A percentile compares a stretch with the other conserved stretches of the same genome.
phyloP scores from a whole-genome alignment of 2,797 vertebrate genomes.

The Eutrigla gurnardus region DNA sequence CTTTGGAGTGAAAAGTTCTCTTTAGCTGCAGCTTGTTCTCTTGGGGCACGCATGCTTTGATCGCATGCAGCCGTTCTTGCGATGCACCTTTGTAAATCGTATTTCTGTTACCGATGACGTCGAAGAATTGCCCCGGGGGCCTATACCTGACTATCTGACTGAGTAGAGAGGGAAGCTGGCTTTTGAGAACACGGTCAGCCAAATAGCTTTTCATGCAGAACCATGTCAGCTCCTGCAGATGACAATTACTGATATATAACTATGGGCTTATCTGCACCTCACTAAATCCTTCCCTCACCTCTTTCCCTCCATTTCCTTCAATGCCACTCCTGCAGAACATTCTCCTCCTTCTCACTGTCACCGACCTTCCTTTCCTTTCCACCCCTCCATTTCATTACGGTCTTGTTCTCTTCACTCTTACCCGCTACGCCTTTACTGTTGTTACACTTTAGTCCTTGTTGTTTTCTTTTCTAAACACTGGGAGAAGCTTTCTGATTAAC shows the following conservation, averaged over 20 bases:
- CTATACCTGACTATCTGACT: constrained; percentile 25
- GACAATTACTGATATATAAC: constrained; percentile 86
- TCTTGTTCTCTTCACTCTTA: neutral
- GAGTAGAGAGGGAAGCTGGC: constrained; percentile 33
- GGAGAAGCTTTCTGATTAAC: constrained; percentile 4
- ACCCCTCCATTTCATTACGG: constrained; percentile 10
- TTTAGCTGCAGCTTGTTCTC: no score
- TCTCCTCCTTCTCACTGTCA: constrained; percentile 13
- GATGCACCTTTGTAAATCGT: neutral
- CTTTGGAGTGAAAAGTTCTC: neutral
- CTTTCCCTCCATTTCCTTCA: constrained; percentile 48
- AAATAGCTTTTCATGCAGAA: constrained; percentile 84
- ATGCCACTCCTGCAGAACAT: constrained; percentile 32
- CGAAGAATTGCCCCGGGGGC: neutral
- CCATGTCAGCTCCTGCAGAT: constrained; percentile 81
- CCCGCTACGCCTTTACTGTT: neutral
- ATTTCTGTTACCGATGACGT: neutral
- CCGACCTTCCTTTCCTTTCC: constrained; percentile 1
- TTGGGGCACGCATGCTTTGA: no score
- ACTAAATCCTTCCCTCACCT: constrained; percentile 48
- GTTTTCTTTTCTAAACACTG: neutral
- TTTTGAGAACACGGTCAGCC: constrained; percentile 50
- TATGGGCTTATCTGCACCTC: constrained; percentile 71
- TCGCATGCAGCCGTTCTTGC: no score
- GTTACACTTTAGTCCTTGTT: neutral